phyloP scores from a whole-genome alignment of 2,797 vertebrate species.

The Eidolon dupreanum region DNA sequence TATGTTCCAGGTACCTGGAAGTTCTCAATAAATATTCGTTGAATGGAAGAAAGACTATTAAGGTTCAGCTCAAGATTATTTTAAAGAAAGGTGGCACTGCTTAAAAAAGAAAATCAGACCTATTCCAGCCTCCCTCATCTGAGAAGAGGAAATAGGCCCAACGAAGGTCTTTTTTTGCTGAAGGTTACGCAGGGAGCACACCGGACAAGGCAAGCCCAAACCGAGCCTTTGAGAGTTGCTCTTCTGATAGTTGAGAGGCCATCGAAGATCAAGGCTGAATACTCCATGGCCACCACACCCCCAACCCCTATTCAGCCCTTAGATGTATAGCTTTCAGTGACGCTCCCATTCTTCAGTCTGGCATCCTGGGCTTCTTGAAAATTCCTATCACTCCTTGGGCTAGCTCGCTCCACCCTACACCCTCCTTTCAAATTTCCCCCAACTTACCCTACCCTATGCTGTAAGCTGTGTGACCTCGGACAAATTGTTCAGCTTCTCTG shows the following conservation, averaged over 20 bases:
- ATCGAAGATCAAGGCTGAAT: not conserved
- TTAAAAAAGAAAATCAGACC: not conserved
- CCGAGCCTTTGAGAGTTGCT: not conserved
- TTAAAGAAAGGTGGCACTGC: not conserved
- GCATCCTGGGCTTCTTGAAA: not conserved
- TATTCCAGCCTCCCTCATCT: not conserved
- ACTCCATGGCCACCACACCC: not conserved
- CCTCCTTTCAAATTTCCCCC: not conserved
- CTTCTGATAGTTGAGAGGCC: not conserved
- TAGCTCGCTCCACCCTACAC: not conserved
- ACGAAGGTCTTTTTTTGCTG: not conserved
- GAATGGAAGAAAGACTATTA: not conserved
- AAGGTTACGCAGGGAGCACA: not conserved
- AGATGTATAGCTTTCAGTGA: not conserved
- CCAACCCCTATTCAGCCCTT: not conserved
- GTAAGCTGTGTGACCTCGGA: not conserved
- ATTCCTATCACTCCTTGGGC: not conserved
- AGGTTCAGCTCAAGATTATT: not conserved
- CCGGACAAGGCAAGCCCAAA: not conserved
- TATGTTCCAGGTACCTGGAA: not conserved
- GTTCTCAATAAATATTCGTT: not conserved
- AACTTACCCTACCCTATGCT: not conserved
- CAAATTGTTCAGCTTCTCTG: not conserved
- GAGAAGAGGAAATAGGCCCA: not conserved
- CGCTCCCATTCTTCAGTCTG: not conserved